Evolutionary conservation across 2,113 vertebrate genomes (phyloP).

Genomic region (Canis aureus): DNA sequence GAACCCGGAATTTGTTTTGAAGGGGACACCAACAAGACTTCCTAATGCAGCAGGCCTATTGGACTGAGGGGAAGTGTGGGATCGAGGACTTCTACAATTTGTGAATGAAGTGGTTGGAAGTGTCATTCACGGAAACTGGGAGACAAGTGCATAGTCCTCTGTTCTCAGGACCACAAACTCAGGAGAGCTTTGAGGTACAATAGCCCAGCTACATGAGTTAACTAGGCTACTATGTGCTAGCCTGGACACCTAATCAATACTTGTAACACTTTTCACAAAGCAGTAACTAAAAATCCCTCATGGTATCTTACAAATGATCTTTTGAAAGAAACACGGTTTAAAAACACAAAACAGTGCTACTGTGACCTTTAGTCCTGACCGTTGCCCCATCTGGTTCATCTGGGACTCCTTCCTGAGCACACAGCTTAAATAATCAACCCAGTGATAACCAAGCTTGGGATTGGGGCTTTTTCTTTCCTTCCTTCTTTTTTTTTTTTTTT

Average conservation of each 20-base stretch:
- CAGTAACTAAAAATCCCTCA: not conserved
- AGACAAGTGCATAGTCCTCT: not conserved
- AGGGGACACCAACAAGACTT: not conserved
- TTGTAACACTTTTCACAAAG: not conserved
- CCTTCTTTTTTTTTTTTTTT: not conserved
- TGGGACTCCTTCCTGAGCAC: not conserved
- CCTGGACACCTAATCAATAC: not conserved
- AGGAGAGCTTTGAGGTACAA: not conserved
- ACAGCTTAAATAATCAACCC: not conserved
- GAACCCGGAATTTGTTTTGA: not conserved
- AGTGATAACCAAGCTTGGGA: not conserved
- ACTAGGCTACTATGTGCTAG: not conserved
- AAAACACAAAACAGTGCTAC: not conserved
- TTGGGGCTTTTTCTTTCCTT: not conserved
- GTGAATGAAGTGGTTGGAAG: not conserved
- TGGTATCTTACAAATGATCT: not conserved
- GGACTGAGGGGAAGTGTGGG: not conserved
- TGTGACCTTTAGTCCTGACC: not conserved
- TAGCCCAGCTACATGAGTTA: not conserved
- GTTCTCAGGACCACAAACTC: not conserved
- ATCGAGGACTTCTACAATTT: not conserved
- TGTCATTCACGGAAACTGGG: not conserved
- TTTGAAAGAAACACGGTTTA: not conserved
- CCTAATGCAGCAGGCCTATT: not conserved
- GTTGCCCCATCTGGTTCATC: not conserved